These are phyloP conservation scores for Adelosebastes latens DNA, from an alignment of 2,797 vertebrate species.

Conservation along the genomic window DNA sequence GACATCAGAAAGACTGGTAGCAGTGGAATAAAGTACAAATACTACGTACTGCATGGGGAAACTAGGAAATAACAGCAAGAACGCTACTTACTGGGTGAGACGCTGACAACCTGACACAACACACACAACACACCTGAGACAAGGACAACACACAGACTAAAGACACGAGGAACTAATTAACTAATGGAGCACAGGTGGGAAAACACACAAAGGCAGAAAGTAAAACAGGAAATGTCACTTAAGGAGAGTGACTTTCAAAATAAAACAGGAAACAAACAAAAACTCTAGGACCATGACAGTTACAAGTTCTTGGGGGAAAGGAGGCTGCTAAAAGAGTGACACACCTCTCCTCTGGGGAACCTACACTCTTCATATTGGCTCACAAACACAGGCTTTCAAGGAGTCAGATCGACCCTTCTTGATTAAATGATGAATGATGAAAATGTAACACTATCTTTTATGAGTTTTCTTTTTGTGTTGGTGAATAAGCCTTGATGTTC, in stretches of 20 bases:
- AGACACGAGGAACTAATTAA: neutral
- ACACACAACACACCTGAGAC: neutral
- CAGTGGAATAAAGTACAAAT: neutral
- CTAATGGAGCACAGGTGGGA: neutral
- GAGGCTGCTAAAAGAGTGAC: neutral
- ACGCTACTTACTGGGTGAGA: neutral
- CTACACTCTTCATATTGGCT: neutral
- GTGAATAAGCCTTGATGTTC: constrained; percentile 7
- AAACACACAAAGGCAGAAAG: neutral
- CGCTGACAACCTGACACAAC: neutral
- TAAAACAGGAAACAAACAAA: neutral
- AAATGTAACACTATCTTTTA: constrained; percentile 11
- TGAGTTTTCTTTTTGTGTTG: constrained; percentile 9
- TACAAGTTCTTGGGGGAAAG: neutral
- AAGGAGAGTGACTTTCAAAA: too few species aligned
- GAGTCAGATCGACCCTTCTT: neutral
- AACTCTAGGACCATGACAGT: neutral
- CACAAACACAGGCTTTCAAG: neutral
- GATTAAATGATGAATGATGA: constrained; percentile 21
- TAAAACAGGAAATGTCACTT: too few species aligned
- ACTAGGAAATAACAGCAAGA: neutral
- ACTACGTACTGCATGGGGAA: neutral
- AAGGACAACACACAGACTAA: neutral
- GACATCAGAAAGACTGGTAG: too few species aligned
- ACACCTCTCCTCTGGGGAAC: neutral